These are phyloP conservation scores for Polydrusus cervinus DNA, from an alignment of 2,888 invertebrate genomes.

Conservation along the genomic window DNA sequence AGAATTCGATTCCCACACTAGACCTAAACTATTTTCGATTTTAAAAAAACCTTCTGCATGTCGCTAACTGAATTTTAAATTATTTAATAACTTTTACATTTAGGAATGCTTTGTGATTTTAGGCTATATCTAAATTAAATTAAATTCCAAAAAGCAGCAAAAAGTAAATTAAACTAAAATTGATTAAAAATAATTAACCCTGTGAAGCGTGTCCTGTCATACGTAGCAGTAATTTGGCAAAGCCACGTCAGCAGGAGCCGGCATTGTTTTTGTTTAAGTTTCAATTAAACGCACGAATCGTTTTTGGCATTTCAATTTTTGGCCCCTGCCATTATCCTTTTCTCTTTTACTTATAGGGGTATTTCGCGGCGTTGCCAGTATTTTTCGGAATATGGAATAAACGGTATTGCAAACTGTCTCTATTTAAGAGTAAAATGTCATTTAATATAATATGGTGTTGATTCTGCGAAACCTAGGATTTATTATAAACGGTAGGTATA, in stretches of 20 bases:
- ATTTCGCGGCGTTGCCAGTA: conserved; percentile 15
- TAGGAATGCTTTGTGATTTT: neutral
- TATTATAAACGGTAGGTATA: no score
- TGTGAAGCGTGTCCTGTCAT: conserved; percentile 50
- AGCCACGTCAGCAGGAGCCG: conserved; percentile 48
- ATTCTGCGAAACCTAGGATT: no score
- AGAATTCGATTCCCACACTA: no score
- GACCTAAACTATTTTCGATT: neutral
- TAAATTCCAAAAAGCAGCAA: conserved; percentile 20
- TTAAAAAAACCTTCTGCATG: neutral
- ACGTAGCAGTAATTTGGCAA: conserved; percentile 52
- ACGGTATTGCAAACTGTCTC: neutral
- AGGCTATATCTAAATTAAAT: conserved; percentile 5
- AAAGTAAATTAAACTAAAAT: conserved; percentile 48
- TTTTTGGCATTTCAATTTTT: conserved; percentile 62
- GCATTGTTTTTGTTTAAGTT: conserved; percentile 58
- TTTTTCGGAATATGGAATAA: neutral
- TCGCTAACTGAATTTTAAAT: no score
- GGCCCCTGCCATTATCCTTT: conserved; percentile 57
- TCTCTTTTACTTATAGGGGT: conserved; percentile 55
- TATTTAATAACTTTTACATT: neutral
- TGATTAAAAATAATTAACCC: conserved; percentile 47
- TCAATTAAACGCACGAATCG: conserved; percentile 61
- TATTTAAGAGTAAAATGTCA: no score
- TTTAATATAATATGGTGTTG: no score